Percentiles rank a stretch among this genome's conserved stretches.
Conservation (phyloP, 2,888 invertebrate genomes). For the Apotomis turbidana region DNA sequence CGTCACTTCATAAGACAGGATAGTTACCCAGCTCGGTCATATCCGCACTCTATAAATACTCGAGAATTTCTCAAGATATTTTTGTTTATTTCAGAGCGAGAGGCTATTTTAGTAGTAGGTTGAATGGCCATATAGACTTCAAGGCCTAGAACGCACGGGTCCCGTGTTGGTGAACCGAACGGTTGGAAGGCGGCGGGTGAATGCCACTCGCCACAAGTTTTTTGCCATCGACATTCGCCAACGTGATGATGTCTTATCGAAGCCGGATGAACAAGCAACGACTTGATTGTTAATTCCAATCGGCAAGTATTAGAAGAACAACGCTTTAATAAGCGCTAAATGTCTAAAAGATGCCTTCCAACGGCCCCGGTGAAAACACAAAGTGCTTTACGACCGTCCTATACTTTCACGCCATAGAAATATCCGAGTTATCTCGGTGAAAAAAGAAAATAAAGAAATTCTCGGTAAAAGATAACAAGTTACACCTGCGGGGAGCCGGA, state of each 20-base stretch:
- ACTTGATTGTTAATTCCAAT: constrained; percentile 45
- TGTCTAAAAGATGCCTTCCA: background rate
- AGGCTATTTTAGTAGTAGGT: constrained; percentile 63
- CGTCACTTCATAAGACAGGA: constrained; percentile 45
- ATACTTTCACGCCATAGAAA: constrained; percentile 60
- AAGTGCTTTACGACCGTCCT: constrained; percentile 44
- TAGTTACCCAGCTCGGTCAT: constrained; percentile 32
- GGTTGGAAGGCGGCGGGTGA: constrained; percentile 81
- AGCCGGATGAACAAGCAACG: constrained; percentile 71
- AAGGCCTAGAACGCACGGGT: constrained; percentile 71
- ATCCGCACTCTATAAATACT: constrained; percentile 41
- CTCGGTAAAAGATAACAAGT: constrained; percentile 74
- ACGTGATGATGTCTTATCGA: constrained; percentile 69
- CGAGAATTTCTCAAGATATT: constrained; percentile 30
- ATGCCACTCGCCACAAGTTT: constrained; percentile 75
- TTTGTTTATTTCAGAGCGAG: constrained; percentile 42
- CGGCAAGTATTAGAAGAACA: constrained; percentile 28
- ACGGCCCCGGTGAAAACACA: constrained; percentile 22
- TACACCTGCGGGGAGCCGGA: constrained; percentile 74
- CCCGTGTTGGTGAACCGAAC: constrained; percentile 72
- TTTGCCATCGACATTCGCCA: constrained; percentile 70
- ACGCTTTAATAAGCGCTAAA: background rate
- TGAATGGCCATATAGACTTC: constrained; percentile 73
- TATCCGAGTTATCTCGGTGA: constrained; percentile 57
- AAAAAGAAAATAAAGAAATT: constrained; percentile 68